Percentiles rank a stretch among this genome's conserved stretches.
Evolutionary conservation across 1,140 invertebrate genomes (phyloP).

Genomic region (Trichoplusia ni): DNA sequence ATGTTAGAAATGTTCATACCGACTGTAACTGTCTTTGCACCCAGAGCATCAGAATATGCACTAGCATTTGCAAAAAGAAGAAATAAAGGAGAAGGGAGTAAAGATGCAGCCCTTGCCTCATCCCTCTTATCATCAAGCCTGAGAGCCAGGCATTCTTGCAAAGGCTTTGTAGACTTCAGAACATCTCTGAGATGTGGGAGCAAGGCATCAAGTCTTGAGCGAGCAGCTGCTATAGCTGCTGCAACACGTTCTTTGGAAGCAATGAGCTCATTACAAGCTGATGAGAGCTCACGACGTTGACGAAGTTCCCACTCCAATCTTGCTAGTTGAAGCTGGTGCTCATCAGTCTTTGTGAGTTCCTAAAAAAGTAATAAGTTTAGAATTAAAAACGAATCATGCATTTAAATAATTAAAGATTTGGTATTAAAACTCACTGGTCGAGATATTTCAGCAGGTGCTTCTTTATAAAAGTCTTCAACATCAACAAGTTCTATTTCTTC

Average conservation of each 20-base stretch:
- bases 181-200: slow-evolving; percentile 88
- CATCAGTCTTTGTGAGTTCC: slow-evolving; percentile 85
- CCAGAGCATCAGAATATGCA: slow-evolving; percentile 91
- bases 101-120: slow-evolving; percentile 86
- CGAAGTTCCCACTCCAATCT: slow-evolving; percentile 95
- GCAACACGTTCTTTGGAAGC: slow-evolving; percentile 89
- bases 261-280: slow-evolving; percentile 88
- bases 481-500: slow-evolving; percentile 94
- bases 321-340: slow-evolving; percentile 92
- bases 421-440: slow-evolving; percentile 83
- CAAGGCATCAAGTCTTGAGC: slow-evolving; percentile 90
- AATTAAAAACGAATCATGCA: not conserved
- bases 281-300: slow-evolving; percentile 92
- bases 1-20: slow-evolving; percentile 50
- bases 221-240: slow-evolving; percentile 89
- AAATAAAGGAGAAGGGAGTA: slow-evolving; percentile 92
- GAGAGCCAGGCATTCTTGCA: slow-evolving; percentile 94
- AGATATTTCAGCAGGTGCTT: slow-evolving; percentile 88
- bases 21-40: slow-evolving; percentile 78
- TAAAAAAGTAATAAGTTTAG: slow-evolving; percentile 59
- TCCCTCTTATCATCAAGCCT: slow-evolving; percentile 89
- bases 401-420: not conserved
- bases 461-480: slow-evolving; percentile 91
- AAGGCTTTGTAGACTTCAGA: slow-evolving; percentile 90
- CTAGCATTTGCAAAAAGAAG: slow-evolving; percentile 92